Evolutionary conservation across 92 coral and sea anemone species (phyloP), one percentile per base, ranked within the genome.

Genomic region (Epizoanthus scotinus): DNA sequence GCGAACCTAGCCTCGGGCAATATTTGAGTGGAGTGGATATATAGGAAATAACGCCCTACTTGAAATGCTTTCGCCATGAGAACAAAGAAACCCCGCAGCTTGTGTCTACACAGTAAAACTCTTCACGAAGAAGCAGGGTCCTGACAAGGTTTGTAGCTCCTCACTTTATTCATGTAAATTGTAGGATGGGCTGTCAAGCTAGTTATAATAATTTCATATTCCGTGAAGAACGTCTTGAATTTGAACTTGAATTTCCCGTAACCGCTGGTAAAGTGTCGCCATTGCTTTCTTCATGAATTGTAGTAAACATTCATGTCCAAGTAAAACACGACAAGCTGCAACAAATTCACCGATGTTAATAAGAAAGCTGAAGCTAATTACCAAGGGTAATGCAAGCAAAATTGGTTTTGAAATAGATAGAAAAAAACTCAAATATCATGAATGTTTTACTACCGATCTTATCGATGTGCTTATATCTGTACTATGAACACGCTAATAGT

Each of bases 61-160:
- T 18, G 73, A 36, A 68, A 68, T 68, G 73, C 56, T 42, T 68
- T 68, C 54, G 73, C 73, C 2, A 68, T 68, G 73, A 68, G 54
- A 36, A 68, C 52, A 40, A 68, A 68, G 54, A 42, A 19, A 42
- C 52, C 26, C 8, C 14, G 56, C 56, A 27, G 29, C 7, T 25
- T 68, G 29, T 29, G 22, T n/a, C 54, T 21, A 21, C 27, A 22
- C 15, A 34, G 12, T 22, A 68, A n/a, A 36, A n/a, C 54, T 68
- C 55, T 68, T 9, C 73, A 68, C 34, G 73, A 68, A 27, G 73
- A 68, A 21, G 73, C 55, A 0, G 73, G 73, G 0, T 68, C 73
- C 24, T 68, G 73, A 68, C 73, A 64, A 68, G 55, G 28, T 20
- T 29, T 2, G 14, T 8, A 17, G 12, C 4, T 44, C 19, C 13